These are phyloP conservation scores for Etheostoma spectabile DNA, from an alignment of 2,113 vertebrate species.

Conservation along the genomic window DNA sequence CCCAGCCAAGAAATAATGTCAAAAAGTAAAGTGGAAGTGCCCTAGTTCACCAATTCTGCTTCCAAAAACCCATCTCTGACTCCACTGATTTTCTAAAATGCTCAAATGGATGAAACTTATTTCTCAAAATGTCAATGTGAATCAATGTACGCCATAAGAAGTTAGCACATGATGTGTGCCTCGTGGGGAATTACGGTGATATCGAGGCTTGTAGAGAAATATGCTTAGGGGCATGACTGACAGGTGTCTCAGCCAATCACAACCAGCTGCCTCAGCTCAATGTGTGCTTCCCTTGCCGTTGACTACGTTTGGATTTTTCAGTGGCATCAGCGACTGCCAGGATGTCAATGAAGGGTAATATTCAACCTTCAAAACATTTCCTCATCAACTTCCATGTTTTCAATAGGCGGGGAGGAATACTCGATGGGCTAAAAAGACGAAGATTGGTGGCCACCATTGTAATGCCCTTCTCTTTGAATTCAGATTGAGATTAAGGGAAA, in stretches of 20 bases:
- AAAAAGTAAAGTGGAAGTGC: neutral
- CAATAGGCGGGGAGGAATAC: conserved; percentile 12
- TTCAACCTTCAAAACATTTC: conserved; percentile 30
- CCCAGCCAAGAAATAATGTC: neutral
- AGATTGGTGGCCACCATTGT: conserved; percentile 39
- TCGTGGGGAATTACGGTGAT: neutral
- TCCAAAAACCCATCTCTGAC: neutral
- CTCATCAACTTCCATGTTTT: conserved; percentile 24
- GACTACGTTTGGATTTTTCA: conserved; percentile 24
- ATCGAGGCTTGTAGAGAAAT: neutral
- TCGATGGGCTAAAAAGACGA: conserved; percentile 37
- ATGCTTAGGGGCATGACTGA: conserved; percentile 8
- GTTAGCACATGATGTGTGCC: neutral
- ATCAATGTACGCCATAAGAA: neutral
- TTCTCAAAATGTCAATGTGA: neutral
- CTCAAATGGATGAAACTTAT: neutral
- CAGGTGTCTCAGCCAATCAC: conserved; percentile 22
- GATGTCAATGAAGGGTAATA: conserved; percentile 22
- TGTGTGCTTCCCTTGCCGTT: conserved; percentile 5
- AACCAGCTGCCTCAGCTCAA: conserved; percentile 13
- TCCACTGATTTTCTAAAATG: neutral
- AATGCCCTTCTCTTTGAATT: conserved; percentile 53
- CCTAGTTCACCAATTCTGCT: neutral
- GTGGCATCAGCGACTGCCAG: conserved; percentile 3
- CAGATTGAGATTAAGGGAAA: conserved; percentile 67